Base-by-base conservation (phyloP, 2,113 vertebrate genomes). In the Peromyscus leucopus region DNA sequence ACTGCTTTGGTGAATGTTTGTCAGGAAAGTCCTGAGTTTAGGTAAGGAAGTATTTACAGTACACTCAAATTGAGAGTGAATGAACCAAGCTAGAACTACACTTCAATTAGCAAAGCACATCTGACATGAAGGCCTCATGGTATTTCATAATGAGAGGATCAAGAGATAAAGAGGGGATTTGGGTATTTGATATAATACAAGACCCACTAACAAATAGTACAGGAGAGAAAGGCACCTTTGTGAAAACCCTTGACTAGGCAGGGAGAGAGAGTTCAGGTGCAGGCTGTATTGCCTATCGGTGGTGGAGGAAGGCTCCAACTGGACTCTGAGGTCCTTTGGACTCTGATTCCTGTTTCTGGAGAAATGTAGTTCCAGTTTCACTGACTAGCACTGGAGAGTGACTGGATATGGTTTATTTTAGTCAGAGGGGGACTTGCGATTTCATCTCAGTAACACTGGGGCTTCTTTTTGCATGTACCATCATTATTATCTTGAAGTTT, bases 401-500 rank as follows among this genome's bases (percentile, higher is more conserved):
- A 89, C 28, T 94, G 89, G 74, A 31, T 80, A 48, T 36, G 61
- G 7, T 55, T 95, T 75, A n/a, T 57, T 90, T 93, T 69, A 33
- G 39, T 88, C 61, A 72, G n/a, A 16, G 21, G 59, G 85, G 67
- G 93, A 46, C 28, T 28, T 94, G 24, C 61, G 76, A 15, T 79
- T 93, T 67, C 89, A 42, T 42, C 42, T 92, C 42, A 96, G 96
- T 87, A 76, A 94, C 72, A 72, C 46, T 92, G 80, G 87, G 1
- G 0, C 55, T 96, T 97, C 74, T 31, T 97, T 97, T 97, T 91
- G 80, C 79, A 39, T 76, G 24, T 91, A 61, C 16, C 59, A 89
- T 96, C 96, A 91, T 94, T 88, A 93, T 69, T 71, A 96, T 92
- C n/a, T 96, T 97, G 85, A 96, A 97, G 91, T 94, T n/a, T 96